Base-by-base conservation (phyloP, 1,140 invertebrate species). In the Zeugodacus cucurbitae region DNA sequence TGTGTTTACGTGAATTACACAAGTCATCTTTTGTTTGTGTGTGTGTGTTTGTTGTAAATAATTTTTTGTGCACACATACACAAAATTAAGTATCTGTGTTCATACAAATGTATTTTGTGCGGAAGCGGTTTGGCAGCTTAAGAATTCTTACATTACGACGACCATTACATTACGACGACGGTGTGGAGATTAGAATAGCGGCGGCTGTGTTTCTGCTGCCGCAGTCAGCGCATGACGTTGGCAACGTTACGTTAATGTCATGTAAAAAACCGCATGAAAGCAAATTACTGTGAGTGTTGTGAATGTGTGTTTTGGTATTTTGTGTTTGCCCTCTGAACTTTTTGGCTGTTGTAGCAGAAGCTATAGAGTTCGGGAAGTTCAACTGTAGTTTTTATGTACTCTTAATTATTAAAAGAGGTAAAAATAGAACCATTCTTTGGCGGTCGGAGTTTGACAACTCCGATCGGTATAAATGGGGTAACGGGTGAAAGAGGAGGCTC, bases 71-170 rank as follows among this genome's bases (percentile, higher is more conserved):
- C 32, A 41, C 48, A 17, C 48, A 54, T 17, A 3, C 48, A 54
- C 48, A 54, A 54, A 17, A 54, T 54, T 54, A 17, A 54, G 5
- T 54, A 54, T 54, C 48, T 54, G 14, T 54, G 44, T 48, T 14
- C n/a, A 22, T 62, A 7, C 2, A 62, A n/a, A n/a, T n/a, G n/a
- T 26, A n/a, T n/a, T 48, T 54, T 82, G 41, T 82, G 44, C 34
- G 20, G 3, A 48, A 82, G 74, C 74, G 2, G 74, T 82, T 82
- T 82, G 74, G 74, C 74, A 82, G 34, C 74, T 82, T 82, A n/a
- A n/a, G n/a, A n/a, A n/a, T n/a, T n/a, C n/a, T n/a, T n/a, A n/a
- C n/a, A n/a, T n/a, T n/a, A n/a, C n/a, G n/a, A n/a, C n/a, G n/a
- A n/a, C n/a, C n/a, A 41, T 82, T 22, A 29, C 74, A 82, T 82